A percentile compares a stretch with the other conserved stretches of the same genome.
Conservation (phyloP, 1,140 invertebrate species). For the Drusus annulatus region DNA sequence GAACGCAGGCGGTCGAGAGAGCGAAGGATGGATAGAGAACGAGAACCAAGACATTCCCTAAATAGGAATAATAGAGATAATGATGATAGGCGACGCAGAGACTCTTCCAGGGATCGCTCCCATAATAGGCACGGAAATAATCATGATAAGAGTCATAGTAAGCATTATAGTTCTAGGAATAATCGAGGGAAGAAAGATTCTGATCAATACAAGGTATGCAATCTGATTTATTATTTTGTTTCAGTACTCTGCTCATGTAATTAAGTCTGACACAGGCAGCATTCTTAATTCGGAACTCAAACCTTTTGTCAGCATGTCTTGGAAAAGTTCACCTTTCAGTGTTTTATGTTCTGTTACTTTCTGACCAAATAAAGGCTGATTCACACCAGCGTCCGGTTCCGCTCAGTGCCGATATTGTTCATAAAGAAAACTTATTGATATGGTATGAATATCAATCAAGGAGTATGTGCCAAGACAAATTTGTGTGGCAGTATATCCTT, state of each 20-base stretch:
- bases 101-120: slow-evolving; percentile 54
- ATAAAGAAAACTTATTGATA: too few species aligned
- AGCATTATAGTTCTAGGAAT: slow-evolving; percentile 58
- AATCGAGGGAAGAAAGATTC: slow-evolving; percentile 60
- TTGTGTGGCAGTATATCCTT: too few species aligned
- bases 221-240: neutral
- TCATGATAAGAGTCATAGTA: slow-evolving; percentile 61
- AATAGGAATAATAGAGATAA: slow-evolving; percentile 54
- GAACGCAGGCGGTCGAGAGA: slow-evolving; percentile 58
- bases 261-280: neutral
- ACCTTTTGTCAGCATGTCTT: too few species aligned
- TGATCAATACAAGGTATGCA: slow-evolving; percentile 62
- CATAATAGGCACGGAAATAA: slow-evolving; percentile 58
- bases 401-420: too few species aligned
- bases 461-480: too few species aligned
- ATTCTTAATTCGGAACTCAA: too few species aligned
- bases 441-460: too few species aligned
- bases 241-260: neutral
- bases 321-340: too few species aligned
- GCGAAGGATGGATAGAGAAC: slow-evolving; percentile 61
- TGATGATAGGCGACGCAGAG: slow-evolving; percentile 57
- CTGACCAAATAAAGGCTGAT: too few species aligned
- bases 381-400: too few species aligned
- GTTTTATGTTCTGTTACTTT: too few species aligned
- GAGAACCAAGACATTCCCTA: slow-evolving; percentile 55